Base-by-base conservation (phyloP, 2,113 vertebrate genomes). In the Centropus unirufus region DNA sequence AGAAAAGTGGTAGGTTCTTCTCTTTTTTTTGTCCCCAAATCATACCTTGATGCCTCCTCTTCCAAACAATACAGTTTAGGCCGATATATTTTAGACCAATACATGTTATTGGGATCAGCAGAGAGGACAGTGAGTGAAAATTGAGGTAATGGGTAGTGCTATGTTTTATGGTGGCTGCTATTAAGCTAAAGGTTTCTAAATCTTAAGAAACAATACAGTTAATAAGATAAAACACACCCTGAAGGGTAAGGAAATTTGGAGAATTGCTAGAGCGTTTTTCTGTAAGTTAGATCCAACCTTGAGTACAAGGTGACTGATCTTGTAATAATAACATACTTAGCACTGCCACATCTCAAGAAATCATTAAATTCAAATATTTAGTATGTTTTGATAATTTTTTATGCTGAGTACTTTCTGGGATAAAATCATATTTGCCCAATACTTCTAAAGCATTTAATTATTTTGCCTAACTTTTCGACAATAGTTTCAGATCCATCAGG, bases 21-120 rank as follows among this genome's bases (percentile, higher is more conserved):
- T 54, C 68, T 78, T 70, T 83, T 69, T 85, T 18, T 66, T 95
- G 40, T 82, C 93, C 57, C 83, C 64, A 96, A 75, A 81, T 72
- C 12, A 1, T 78, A 55, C 57, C 52, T 90, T 66, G 68, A 81
- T 93, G 55, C 51, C 51, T 95, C 94, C 80, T 61, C 47, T 92
- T 57, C 52, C 12, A 5, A 84, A 86, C 61, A 90, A 67, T 61
- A 6, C 76, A 32, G 51, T 83, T 93, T 69, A 92, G 46, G 79
- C 42, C 23, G 42, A 76, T 46, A 8, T 74, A 36, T 49, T 64
- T 90, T 85, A 79, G 69, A 90, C 58, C 73, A 77, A 36, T 69
- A 83, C 9, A 67, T 32, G 54, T 5, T 75, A 87, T 54, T 21
- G 34, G 64, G 36, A 80, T 83, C 81, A 59, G 34, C 77, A 96